Conservation (phyloP, 2,888 invertebrate genomes). For the Athalia rosae region DNA sequence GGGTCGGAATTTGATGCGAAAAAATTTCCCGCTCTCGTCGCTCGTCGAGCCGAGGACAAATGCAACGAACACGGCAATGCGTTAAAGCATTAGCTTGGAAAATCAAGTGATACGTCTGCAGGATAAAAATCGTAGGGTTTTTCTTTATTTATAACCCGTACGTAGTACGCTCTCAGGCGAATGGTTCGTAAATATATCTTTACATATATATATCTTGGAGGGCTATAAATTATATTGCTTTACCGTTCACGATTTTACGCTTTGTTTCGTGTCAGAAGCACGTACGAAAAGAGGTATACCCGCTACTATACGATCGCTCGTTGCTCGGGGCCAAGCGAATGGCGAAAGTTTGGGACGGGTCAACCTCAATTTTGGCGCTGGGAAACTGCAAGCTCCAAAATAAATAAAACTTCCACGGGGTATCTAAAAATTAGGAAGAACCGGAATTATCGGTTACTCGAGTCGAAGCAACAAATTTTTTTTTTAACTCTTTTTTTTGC, state of each 20-base stretch:
- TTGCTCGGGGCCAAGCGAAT: not conserved
- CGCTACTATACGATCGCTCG: not conserved
- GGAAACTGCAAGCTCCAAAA: too few species aligned
- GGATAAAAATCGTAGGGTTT: slow-evolving; percentile 27
- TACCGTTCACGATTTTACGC: slow-evolving; percentile 30
- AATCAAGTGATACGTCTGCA: slow-evolving; percentile 15
- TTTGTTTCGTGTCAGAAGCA: slow-evolving; percentile 27
- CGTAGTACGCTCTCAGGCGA: not conserved
- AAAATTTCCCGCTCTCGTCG: too few species aligned
- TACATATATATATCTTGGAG: not conserved
- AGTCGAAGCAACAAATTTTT: too few species aligned
- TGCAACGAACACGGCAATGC: too few species aligned
- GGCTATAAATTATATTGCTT: slow-evolving; percentile 32
- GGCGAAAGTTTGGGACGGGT: not conserved
- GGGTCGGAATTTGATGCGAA: too few species aligned
- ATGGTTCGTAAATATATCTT: slow-evolving; percentile 18
- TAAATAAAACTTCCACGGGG: too few species aligned
- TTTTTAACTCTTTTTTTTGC: too few species aligned
- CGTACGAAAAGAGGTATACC: not conserved
- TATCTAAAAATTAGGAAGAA: too few species aligned
- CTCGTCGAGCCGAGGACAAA: too few species aligned
- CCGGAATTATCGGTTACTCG: too few species aligned
- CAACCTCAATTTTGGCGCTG: too few species aligned
- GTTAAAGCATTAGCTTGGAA: not conserved
- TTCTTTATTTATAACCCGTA: not conserved